These are phyloP conservation scores for Anthrax anthrax DNA, from an alignment of 2,888 invertebrate genomes.

Conservation along the genomic window DNA sequence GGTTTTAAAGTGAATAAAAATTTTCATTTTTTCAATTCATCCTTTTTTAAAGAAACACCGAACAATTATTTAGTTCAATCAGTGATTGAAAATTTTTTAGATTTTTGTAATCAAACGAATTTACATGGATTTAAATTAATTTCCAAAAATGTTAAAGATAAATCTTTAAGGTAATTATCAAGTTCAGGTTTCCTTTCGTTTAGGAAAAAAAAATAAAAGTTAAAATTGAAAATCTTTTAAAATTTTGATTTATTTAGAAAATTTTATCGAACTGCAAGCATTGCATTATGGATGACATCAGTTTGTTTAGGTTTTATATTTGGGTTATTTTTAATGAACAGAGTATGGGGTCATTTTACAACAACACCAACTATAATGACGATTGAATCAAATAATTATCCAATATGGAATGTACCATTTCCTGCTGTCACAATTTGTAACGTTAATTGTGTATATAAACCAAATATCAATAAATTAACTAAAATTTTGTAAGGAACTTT, in stretches of 20 bases:
- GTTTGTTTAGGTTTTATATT: conserved; percentile 15
- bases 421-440: conserved; percentile 51
- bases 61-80: neutral
- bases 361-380: conserved; percentile 21
- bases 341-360: conserved; percentile 19
- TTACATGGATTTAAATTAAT: neutral
- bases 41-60: no score
- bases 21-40: no score
- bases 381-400: conserved; percentile 45
- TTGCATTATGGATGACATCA: conserved; percentile 14
- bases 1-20: no score
- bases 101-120: neutral
- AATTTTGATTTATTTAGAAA: no score
- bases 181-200: no score
- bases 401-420: conserved; percentile 51
- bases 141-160: no score
- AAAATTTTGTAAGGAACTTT: conserved; percentile 36
- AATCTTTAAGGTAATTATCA: no score
- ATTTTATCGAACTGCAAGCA: neutral
- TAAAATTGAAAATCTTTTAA: no score
- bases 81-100: neutral
- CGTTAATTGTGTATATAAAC: conserved; percentile 42
- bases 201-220: no score
- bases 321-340: conserved; percentile 16
- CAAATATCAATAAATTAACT: conserved; percentile 34